Percentiles rank a stretch among this genome's conserved stretches.
Conservation (phyloP, 2,797 vertebrate genomes). For the Melanotaenia boesemani region DNA sequence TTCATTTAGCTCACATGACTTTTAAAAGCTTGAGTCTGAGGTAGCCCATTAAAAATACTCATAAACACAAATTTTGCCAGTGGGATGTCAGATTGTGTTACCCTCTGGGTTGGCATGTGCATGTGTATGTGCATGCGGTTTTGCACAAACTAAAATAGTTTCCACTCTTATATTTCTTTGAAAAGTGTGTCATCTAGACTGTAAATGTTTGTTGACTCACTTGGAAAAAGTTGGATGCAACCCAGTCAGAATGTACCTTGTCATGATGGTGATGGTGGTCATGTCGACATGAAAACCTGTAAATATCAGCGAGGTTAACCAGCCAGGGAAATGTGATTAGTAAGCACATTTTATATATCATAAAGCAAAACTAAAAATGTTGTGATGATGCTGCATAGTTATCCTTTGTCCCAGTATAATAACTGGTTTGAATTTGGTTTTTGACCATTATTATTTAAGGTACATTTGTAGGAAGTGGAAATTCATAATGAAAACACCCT, state of each 20-base stretch:
- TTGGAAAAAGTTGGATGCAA: conserved; percentile 55
- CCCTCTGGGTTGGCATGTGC: conserved; percentile 87
- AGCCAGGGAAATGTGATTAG: conserved; percentile 56
- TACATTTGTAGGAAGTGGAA: conserved; percentile 11
- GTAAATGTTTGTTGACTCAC: conserved; percentile 69
- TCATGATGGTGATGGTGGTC: conserved; percentile 58
- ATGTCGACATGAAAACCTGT: conserved; percentile 51
- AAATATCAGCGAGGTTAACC: conserved; percentile 46
- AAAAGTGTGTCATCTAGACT: conserved; percentile 69
- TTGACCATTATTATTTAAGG: conserved; percentile 39
- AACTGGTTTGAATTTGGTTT: conserved; percentile 34
- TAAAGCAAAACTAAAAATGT: conserved; percentile 44
- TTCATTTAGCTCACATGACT: conserved; percentile 59
- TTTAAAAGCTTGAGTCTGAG: conserved; percentile 85
- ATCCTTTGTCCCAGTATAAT: conserved; percentile 26
- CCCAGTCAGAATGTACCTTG: conserved; percentile 54
- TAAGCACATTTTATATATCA: conserved; percentile 43
- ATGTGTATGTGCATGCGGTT: conserved; percentile 88
- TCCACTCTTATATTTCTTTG: conserved; percentile 68
- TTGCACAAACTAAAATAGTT: conserved; percentile 81
- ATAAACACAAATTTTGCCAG: conserved; percentile 92
- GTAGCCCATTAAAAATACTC: conserved; percentile 92
- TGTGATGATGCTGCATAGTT: conserved; percentile 45
- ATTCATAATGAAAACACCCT: conserved; percentile 18
- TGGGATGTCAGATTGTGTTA: conserved; percentile 89